phyloP scores from a whole-genome alignment of 2,113 vertebrate genomes.

The Illadopsis cleaveri region DNA sequence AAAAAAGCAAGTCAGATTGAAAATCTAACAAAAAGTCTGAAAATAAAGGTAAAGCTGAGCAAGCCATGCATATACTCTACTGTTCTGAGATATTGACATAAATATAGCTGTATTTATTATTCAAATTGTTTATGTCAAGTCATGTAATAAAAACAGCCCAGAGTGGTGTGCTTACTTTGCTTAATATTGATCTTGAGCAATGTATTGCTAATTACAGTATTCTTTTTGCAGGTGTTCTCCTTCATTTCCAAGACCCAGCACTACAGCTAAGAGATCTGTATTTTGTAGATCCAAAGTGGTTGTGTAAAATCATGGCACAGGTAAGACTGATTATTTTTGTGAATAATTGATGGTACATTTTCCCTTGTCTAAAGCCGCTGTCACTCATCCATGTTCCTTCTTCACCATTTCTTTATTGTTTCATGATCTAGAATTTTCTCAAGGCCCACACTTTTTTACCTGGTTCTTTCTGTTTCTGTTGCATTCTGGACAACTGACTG shows the following conservation, averaged over 20 bases:
- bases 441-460: not conserved
- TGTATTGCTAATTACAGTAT: conserved; percentile 1
- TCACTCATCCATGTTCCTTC: not conserved
- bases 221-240: conserved; percentile 82
- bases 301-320: conserved; percentile 95
- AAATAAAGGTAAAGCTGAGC: not conserved
- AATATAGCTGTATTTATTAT: not conserved
- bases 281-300: conserved; percentile 95
- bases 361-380: not conserved
- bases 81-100: not conserved
- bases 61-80: not conserved
- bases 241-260: conserved; percentile 96
- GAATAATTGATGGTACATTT: not conserved
- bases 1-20: not conserved
- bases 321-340: conserved; percentile 65
- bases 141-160: not conserved
- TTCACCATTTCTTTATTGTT: not conserved
- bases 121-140: not conserved
- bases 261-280: conserved; percentile 90
- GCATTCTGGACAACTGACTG: not conserved
- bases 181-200: not conserved
- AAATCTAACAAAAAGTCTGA: not conserved
- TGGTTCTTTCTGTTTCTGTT: not conserved
- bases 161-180: not conserved
- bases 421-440: not conserved